phyloP scores from a whole-genome alignment of 2,797 vertebrate genomes.

The Acanthopagrus latus region DNA sequence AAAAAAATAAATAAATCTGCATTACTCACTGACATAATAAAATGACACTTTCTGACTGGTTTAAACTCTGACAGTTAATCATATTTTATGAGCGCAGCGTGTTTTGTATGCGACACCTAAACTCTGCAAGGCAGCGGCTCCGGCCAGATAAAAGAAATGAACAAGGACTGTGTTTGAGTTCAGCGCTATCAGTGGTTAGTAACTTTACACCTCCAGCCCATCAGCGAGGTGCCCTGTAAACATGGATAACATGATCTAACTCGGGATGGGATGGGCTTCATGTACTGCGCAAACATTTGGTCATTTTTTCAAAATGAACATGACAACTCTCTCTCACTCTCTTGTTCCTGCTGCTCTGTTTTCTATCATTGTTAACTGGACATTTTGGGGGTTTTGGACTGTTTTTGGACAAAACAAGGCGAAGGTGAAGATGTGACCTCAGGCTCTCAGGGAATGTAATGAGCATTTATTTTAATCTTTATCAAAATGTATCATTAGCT shows the following conservation, averaged over 20 bases:
- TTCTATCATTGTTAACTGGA: background rate
- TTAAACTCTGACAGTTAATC: constrained; percentile 32
- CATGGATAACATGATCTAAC: background rate
- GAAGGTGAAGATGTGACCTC: background rate
- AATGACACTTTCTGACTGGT: constrained; percentile 17
- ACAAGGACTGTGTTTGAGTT: constrained; percentile 1
- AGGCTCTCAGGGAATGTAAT: background rate
- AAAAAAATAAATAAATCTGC: background rate
- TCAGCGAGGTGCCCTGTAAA: background rate
- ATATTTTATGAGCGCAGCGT: constrained; percentile 15
- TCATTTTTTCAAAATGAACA: background rate
- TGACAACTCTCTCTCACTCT: background rate
- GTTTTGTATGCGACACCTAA: constrained; percentile 19
- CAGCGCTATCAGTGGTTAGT: background rate
- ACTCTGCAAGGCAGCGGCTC: constrained; percentile 12
- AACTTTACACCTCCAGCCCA: background rate
- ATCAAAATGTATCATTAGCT: too few relatives aligned
- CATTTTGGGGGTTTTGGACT: background rate
- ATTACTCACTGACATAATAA: constrained; percentile 6
- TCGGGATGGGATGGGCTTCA: background rate
- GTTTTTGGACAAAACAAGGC: background rate
- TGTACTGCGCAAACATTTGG: background rate
- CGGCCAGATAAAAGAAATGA: constrained; percentile 24
- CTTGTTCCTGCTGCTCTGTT: background rate
- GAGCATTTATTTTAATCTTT: background rate